A percentile compares a stretch with the other conserved stretches of the same genome.
Conservation (phyloP, 2,797 vertebrate genomes). For the Oreonectes daqikongensis region DNA sequence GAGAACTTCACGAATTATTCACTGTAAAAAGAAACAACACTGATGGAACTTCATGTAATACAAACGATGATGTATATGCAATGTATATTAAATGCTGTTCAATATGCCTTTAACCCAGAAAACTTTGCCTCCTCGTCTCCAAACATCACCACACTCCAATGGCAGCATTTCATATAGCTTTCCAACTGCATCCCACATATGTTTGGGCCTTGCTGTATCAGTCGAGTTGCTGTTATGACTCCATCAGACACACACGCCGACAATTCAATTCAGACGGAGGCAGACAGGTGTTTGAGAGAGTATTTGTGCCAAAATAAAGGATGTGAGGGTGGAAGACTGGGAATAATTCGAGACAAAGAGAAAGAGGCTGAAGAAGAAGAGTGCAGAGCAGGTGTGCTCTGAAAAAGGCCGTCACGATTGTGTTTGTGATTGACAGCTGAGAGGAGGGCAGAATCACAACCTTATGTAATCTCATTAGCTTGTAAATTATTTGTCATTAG, state of each 20-base stretch:
- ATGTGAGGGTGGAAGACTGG: conserved; percentile 21
- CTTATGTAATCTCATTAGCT: conserved; percentile 24
- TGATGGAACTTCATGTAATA: no score
- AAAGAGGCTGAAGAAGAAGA: conserved; percentile 11
- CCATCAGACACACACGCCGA: conserved; percentile 1
- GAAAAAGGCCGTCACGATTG: conserved; percentile 4
- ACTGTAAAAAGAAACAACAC: not conserved
- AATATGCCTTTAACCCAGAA: no score
- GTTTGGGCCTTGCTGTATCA: not conserved
- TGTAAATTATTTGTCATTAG: conserved; percentile 17
- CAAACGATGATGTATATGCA: no score
- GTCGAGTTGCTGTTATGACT: not conserved
- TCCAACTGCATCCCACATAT: no score
- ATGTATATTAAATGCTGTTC: no score
- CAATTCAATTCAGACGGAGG: not conserved
- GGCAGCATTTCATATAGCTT: not conserved
- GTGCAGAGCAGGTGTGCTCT: conserved; percentile 24
- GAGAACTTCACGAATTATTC: conserved; percentile 1
- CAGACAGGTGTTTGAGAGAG: not conserved
- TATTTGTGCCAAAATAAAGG: conserved; percentile 37
- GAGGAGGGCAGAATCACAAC: not conserved
- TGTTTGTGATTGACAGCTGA: not conserved
- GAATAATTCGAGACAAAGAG: conserved; percentile 16
- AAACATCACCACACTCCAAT: not conserved
- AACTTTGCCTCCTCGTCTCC: not conserved